These are phyloP conservation scores for Malurus cyaneus DNA, from an alignment of 2,113 vertebrate species.

Conservation along the genomic window DNA sequence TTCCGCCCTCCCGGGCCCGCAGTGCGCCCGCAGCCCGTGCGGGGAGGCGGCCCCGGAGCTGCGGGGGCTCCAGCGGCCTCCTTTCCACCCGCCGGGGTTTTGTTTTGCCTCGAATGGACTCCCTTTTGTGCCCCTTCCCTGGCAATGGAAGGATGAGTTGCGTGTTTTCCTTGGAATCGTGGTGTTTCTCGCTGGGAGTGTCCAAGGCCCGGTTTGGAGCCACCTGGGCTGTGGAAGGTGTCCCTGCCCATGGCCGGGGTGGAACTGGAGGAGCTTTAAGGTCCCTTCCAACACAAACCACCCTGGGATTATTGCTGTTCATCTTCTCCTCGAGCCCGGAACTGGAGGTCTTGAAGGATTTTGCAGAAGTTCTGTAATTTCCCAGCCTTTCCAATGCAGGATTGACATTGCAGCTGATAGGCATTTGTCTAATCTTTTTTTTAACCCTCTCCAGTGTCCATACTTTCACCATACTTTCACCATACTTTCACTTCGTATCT, in stretches of 20 bases:
- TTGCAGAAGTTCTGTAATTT: not conserved
- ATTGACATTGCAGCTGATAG: not conserved
- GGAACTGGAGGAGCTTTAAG: not conserved
- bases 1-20: not conserved
- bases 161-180: not conserved
- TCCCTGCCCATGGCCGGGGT: not conserved
- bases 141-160: fast-evolving
- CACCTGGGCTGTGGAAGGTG: not conserved
- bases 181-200: not conserved
- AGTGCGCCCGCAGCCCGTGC: not conserved
- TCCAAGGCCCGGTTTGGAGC: not conserved
- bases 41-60: not conserved
- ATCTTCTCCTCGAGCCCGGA: not conserved
- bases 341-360: not conserved
- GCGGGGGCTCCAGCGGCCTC: not conserved
- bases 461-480: not conserved
- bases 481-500: not conserved
- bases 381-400: not conserved
- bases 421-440: fast-evolving
- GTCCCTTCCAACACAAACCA: too few species aligned
- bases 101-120: fast-evolving
- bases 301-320: not conserved
- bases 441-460: not conserved
- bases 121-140: not conserved
- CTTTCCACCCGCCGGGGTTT: too few species aligned